Percentiles rank a stretch among this genome's conserved stretches.
Evolutionary conservation across 2,797 vertebrate species (phyloP).

Genomic region (Eutrigla gurnardus): DNA sequence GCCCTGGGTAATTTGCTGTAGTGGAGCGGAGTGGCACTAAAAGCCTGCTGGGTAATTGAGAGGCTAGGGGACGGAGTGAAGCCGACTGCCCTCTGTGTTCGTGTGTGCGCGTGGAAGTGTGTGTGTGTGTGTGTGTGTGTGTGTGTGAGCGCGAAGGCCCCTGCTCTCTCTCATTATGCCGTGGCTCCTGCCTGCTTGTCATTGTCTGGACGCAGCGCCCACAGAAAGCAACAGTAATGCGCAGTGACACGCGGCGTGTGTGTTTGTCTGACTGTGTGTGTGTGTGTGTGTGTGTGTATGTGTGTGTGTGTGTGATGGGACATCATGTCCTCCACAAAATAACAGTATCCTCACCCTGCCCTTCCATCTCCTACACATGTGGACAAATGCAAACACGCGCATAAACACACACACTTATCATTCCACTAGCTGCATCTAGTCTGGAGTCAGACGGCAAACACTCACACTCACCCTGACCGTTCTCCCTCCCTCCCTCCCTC

Average conservation of each 20-base stretch:
- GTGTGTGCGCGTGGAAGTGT: constrained; percentile 31
- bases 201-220: constrained; percentile 82
- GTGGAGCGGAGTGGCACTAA: constrained; percentile 91
- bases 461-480: constrained; percentile 10
- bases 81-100: constrained; percentile 79
- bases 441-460: constrained; percentile 45
- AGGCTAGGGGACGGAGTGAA: constrained; percentile 87
- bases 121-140: constrained; percentile 35
- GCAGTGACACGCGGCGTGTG: constrained; percentile 76
- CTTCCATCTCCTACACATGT: constrained; percentile 60
- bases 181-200: constrained; percentile 87
- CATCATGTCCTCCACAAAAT: constrained; percentile 83
- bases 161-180: constrained; percentile 92
- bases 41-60: constrained; percentile 98
- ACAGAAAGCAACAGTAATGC: constrained; percentile 86
- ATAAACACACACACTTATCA: constrained; percentile 57
- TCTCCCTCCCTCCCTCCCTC: background rate
- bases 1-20: constrained; percentile 95
- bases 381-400: constrained; percentile 56
- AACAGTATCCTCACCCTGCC: constrained; percentile 77
- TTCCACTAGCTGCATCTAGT: constrained; percentile 48
- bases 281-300: constrained; percentile 39
- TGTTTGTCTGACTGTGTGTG: constrained; percentile 71
- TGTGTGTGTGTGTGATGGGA: constrained; percentile 81
- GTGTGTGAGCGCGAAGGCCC: constrained; percentile 73